Evolutionary conservation across 2,888 invertebrate species (phyloP).

Genomic region (Tyria jacobaeae): DNA sequence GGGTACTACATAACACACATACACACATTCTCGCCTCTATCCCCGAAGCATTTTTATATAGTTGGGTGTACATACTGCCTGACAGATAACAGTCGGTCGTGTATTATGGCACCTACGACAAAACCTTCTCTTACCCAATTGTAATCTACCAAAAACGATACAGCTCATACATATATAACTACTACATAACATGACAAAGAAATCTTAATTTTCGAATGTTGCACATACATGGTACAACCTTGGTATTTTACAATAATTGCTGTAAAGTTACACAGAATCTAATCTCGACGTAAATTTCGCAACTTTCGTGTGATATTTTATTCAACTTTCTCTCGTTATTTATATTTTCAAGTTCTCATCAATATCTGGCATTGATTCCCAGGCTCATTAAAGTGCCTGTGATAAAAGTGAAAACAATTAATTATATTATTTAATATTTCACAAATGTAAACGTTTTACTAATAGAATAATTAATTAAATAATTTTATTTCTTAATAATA

Average conservation of each 20-base stretch:
- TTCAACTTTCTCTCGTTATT: constrained; percentile 34
- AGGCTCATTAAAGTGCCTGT: constrained; percentile 7
- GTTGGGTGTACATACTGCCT: too few species aligned
- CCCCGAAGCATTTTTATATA: too few species aligned
- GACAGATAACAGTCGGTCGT: too few species aligned
- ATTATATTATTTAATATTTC: background rate
- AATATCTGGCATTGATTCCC: constrained; percentile 28
- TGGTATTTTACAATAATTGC: constrained; percentile 39
- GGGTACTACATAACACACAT: constrained; percentile 10
- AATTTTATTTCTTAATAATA: too few species aligned
- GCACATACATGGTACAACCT: constrained; percentile 30
- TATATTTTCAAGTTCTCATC: constrained; percentile 18
- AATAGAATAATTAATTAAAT: background rate
- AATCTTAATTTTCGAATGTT: constrained; percentile 13
- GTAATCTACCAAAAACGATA: too few species aligned
- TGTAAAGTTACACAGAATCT: constrained; percentile 29
- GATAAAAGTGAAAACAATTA: background rate
- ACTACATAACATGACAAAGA: constrained; percentile 24
- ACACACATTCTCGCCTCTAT: too few species aligned
- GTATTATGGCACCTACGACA: too few species aligned
- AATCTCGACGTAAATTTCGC: constrained; percentile 29
- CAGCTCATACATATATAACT: too few species aligned
- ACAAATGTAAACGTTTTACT: background rate
- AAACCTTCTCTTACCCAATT: too few species aligned
- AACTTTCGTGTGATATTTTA: constrained; percentile 33